phyloP scores from a whole-genome alignment of 1,140 invertebrate genomes.

The Stenopsyche tienmushanensis region DNA sequence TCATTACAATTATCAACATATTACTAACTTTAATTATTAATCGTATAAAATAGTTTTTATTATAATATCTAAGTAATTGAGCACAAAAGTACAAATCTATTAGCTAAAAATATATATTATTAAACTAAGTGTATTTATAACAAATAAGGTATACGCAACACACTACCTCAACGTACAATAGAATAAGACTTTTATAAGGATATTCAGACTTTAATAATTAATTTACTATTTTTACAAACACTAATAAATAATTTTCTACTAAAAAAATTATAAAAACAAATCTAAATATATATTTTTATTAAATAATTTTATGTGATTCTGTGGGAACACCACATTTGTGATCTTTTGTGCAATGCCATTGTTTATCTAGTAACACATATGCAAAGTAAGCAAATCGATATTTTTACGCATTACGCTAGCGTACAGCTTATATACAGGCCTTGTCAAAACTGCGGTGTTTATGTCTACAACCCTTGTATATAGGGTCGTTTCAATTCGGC shows the following conservation, averaged over 20 bases:
- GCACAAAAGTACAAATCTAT: too few relatives aligned
- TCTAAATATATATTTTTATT: background rate
- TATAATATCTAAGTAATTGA: too few relatives aligned
- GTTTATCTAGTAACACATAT: conserved; percentile 24
- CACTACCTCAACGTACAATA: conserved; percentile 18
- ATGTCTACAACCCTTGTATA: conserved; percentile 1
- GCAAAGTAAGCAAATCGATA: conserved; percentile 39
- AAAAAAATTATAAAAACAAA: background rate
- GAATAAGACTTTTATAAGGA: too few relatives aligned
- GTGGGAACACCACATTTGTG: conserved; percentile 22
- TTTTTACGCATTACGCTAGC: conserved; percentile 35
- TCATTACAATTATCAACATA: background rate
- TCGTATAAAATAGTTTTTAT: too few relatives aligned
- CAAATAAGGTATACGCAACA: background rate
- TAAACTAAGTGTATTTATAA: too few relatives aligned
- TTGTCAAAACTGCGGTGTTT: conserved; percentile 39
- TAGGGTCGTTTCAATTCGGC: background rate
- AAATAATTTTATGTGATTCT: conserved; percentile 9
- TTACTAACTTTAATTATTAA: too few relatives aligned
- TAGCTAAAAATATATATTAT: too few relatives aligned
- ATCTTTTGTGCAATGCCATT: conserved; percentile 31
- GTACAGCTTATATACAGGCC: conserved; percentile 25
- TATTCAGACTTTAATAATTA: too few relatives aligned
- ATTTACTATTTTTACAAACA: too few relatives aligned
- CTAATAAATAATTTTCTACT: background rate